phyloP scores from a whole-genome alignment of 1,140 invertebrate species.

The Spodoptera frugiperda region DNA sequence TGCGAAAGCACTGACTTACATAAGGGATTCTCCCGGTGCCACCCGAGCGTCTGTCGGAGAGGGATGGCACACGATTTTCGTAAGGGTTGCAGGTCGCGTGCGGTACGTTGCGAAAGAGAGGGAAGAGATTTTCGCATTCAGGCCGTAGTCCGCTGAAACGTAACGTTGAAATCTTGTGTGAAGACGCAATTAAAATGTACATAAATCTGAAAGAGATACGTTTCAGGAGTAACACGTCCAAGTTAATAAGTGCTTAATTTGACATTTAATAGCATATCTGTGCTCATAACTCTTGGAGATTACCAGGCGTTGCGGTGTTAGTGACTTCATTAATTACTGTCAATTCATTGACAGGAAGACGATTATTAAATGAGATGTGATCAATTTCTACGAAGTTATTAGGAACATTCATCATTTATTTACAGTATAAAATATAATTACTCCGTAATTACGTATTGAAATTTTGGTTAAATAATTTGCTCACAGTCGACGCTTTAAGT shows the following conservation, averaged over 20 bases:
- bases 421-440: too few relatives aligned
- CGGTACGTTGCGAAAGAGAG: conserved; percentile 67
- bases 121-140: conserved; percentile 72
- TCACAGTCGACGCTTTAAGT: too few relatives aligned
- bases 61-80: conserved; percentile 67
- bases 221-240: conserved; percentile 53
- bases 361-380: background rate
- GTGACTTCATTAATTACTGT: conserved; percentile 1
- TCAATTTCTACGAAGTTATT: too few relatives aligned
- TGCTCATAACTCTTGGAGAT: conserved; percentile 10
- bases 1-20: conserved; percentile 79
- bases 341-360: background rate
- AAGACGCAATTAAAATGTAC: conserved; percentile 82
- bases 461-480: too few relatives aligned
- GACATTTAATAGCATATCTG: conserved; percentile 49
- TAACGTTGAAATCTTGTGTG: conserved; percentile 75
- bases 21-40: conserved; percentile 79
- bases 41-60: conserved; percentile 66
- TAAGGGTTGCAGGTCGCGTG: conserved; percentile 63
- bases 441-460: too few relatives aligned
- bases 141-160: conserved; percentile 63
- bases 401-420: too few relatives aligned
- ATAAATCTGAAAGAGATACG: conserved; percentile 69
- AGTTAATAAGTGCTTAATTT: conserved; percentile 66
- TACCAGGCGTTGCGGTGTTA: background rate